Evolutionary conservation across 2,888 invertebrate genomes (phyloP).

Genomic region (Cordilura impudica): DNA sequence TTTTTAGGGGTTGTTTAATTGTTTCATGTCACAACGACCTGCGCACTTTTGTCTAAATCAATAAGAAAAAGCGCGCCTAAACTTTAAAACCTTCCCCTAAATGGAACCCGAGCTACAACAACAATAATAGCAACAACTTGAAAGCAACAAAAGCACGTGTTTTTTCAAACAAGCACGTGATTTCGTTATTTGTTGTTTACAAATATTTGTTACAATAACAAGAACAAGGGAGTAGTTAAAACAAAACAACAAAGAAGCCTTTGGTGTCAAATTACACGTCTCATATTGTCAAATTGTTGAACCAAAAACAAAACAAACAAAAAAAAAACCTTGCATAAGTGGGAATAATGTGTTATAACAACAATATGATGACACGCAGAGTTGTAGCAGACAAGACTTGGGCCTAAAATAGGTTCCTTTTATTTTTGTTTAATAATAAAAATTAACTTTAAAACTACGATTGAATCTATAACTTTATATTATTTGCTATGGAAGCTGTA

Average conservation of each 20-base stretch:
- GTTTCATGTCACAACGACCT: constrained; percentile 30
- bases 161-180: constrained; percentile 42
- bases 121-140: constrained; percentile 13
- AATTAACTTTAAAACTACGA: too few species aligned
- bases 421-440: too few species aligned
- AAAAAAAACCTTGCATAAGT: constrained; percentile 8
- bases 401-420: too few species aligned
- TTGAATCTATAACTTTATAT: too few species aligned
- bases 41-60: constrained; percentile 54
- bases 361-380: neutral
- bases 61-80: constrained; percentile 62
- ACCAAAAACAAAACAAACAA: neutral
- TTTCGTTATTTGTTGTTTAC: constrained; percentile 45
- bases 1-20: constrained; percentile 41
- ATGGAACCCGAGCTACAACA: constrained; percentile 35
- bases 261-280: constrained; percentile 29
- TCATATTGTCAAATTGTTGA: constrained; percentile 21
- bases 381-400: neutral
- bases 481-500: too few species aligned
- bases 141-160: constrained; percentile 48
- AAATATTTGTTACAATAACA: constrained; percentile 32
- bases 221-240: neutral
- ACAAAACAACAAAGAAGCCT: neutral
- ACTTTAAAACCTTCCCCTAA: constrained; percentile 59
- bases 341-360: neutral